Evolutionary conservation across 2,113 vertebrate genomes (phyloP).

Genomic region (Daubentonia madagascariensis): DNA sequence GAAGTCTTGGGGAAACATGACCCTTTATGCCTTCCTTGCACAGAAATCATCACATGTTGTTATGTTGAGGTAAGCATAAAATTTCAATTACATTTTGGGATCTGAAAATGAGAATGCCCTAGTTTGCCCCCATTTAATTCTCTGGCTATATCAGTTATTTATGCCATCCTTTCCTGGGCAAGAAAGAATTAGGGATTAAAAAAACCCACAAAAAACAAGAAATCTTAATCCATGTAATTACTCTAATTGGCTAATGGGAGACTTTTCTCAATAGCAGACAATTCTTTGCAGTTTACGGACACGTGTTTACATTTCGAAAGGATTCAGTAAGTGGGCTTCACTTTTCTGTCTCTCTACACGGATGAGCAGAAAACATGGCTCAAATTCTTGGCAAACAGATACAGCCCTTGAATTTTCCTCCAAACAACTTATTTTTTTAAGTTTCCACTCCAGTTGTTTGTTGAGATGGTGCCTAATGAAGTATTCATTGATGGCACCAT

Average conservation of each 20-base stretch:
- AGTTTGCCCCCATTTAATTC: constrained; percentile 63
- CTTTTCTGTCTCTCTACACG: constrained; percentile 8
- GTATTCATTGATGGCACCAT: constrained; percentile 1
- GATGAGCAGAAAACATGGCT: not conserved
- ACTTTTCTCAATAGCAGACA: constrained; percentile 70
- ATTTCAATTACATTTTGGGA: constrained; percentile 71
- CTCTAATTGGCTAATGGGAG: constrained; percentile 74
- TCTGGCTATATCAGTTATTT: constrained; percentile 57
- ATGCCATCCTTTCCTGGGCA: constrained; percentile 49
- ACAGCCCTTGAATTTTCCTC: constrained; percentile 61
- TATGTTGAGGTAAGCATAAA: constrained; percentile 70
- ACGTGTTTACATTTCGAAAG: constrained; percentile 69
- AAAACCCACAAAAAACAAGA: constrained; percentile 59
- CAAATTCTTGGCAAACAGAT: not conserved
- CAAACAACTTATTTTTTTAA: constrained; percentile 73
- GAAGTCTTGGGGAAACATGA: constrained; percentile 63
- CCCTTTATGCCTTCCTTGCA: constrained; percentile 60
- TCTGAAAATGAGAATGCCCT: constrained; percentile 69
- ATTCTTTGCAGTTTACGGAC: constrained; percentile 71
- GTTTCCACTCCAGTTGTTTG: constrained; percentile 56
- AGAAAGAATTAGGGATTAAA: constrained; percentile 59
- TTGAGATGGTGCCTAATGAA: constrained; percentile 64
- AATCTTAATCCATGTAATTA: constrained; percentile 77
- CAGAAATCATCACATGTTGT: constrained; percentile 66
- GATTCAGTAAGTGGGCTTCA: constrained; percentile 12